Evolutionary conservation across 1,140 invertebrate genomes (phyloP), one percentile per base, ranked within the genome.

Genomic region (Reticulitermes speratus): DNA sequence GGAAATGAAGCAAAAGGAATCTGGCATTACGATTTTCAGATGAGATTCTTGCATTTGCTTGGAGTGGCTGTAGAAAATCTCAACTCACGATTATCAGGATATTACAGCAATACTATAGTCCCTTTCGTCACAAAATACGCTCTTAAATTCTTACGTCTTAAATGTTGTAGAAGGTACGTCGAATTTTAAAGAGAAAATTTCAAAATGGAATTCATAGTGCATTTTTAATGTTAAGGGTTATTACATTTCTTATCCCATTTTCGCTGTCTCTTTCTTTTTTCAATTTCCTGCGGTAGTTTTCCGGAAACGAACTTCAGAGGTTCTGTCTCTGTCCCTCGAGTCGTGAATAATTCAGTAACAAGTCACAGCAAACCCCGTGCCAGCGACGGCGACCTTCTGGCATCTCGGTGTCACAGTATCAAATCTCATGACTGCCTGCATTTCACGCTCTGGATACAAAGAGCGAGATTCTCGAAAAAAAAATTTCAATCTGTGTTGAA

Each of bases 211-310:
- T 75, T 75, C 65, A 75, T 75, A 75, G 25, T 75, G 65, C 65
- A 75, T 75, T 75, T 75, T 75, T 75, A 75, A 75, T 75, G n/a
- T 75, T 75, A 75, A 75, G 65, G n/a, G n/a, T 75, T 75, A 30
- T 75, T 75, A 75, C 25, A 3, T 75, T 23, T 75, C 25, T 75
- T 75, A 9, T 9, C 9, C 9, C 12, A 30, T 75, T 12, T 25
- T 14, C n/a, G 1, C 9, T 3, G n/a, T 30, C 25, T 75, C 59
- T 25, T 12, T 65, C 1, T 30, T 75, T 75, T 75, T 75, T 75
- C 65, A 75, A 75, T 75, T 75, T 75, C 65, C 65, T 75, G 65
- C 25, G n/a, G 65, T 75, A 16, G 65, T 30, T 75, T 75, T 75
- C 65, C 65, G 65, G 65, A 75, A 75, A 75, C 65, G 65, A 75